Base-by-base conservation (phyloP, 2,888 invertebrate species). In the Latrodectus hesperus region DNA sequence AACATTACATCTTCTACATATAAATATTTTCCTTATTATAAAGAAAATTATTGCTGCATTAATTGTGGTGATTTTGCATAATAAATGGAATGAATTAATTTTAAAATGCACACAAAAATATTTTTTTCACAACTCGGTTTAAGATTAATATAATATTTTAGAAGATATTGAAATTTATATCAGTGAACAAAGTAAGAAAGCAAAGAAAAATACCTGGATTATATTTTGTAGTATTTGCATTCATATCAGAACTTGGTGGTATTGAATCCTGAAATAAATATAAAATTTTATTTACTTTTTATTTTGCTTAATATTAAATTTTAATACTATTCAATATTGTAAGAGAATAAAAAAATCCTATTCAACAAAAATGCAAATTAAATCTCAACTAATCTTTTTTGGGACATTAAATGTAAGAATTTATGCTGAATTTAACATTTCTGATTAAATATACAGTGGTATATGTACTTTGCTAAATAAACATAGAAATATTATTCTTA, bases 141-240 rank as follows among this genome's bases (percentile, higher is more conserved):
- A 38, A 6, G 38, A 38, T 38, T 38, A 38, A 0, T 38, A 38
- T 38, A 38, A 38, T 22, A 22, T 22, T 38, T 38, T 38, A 38
- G 6, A 38, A 38, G 4, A 38, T 38, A 38, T 38, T 38, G 38
- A 6, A 38, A 4, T 38, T 38, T 38, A 38, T 38, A 4, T 4
- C 6, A 38, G 5, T 4, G 38, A 38, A 38, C 38, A 38, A 38
- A 38, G 6, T 38, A 38, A 38, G 5, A 38, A 26, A 22, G 14
- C 12, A 6, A 68, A 68, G 72, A 16, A 55, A 14, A 11, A 16
- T 83, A 88, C 88, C 83, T 79, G 88, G 78, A 53, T 79, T 88
- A 52, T 70, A 83, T 17, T 88, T 88, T 10, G 38, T 51, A 26
- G 81, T 70, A 64, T n/a, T 75, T 4, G 74, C 52, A 53, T 83